These are phyloP conservation scores for Rallus crepitans DNA, from an alignment of 2,797 vertebrate genomes.

Conservation along the genomic window DNA sequence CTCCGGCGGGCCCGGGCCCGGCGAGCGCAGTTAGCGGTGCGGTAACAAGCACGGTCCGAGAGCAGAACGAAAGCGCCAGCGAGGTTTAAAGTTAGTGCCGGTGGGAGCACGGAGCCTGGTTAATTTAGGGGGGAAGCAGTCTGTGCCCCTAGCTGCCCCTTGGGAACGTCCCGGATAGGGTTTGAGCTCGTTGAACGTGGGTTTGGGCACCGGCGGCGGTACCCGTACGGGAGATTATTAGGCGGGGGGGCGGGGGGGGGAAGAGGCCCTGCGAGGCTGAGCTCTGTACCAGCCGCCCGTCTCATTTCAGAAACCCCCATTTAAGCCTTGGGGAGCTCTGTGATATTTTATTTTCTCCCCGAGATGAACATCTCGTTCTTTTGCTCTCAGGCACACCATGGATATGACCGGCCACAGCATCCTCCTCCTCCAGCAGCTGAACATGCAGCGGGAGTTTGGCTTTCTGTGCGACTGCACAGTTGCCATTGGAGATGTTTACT, in stretches of 20 bases:
- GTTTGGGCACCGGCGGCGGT: neutral
- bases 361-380: neutral
- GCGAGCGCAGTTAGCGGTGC: fast-evolving
- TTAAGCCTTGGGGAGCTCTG: neutral
- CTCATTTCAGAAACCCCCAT: neutral
- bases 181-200: neutral
- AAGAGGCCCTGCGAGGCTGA: neutral
- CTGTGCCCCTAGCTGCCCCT: neutral
- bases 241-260: neutral
- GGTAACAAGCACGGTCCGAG: fast-evolving
- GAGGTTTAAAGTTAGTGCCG: neutral
- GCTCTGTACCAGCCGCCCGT: neutral
- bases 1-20: neutral
- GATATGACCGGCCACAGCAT: constrained; percentile 91
- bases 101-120: fast-evolving
- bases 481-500: constrained; percentile 97
- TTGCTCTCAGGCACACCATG: constrained; percentile 81
- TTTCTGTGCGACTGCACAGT: constrained; percentile 98
- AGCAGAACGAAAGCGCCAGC: neutral
- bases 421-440: constrained; percentile 96
- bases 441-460: constrained; percentile 96
- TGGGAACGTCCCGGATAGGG: neutral
- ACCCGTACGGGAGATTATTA: no score
- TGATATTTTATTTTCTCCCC: neutral
- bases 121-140: neutral